Base-by-base conservation (phyloP, 2,113 vertebrate genomes). In the Engraulis encrasicolus region DNA sequence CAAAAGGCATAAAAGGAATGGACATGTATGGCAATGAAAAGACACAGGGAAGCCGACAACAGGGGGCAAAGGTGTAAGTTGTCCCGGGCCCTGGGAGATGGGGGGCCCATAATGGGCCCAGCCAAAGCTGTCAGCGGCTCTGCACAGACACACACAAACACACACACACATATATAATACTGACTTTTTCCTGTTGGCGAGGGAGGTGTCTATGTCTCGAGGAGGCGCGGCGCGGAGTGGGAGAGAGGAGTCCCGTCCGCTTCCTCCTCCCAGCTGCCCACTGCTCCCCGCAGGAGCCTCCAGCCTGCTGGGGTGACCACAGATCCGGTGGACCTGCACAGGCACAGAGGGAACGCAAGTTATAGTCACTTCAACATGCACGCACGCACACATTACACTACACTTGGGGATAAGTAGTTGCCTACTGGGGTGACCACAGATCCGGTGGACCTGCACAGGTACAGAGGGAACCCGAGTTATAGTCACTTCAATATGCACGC, bases 181-280 rank as follows among this genome's bases (percentile, higher is more conserved):
- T 94, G 94, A 97, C 97, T 93, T 96, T 93, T 95, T 96, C 92
- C 92, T 95, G 91, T 52, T 92, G 89, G 92, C 1, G 0, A 98
- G 93, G 0, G 92, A 92, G 87, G 94, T 96, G 87, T 94, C 94
- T 4, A 78, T 82, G 7, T 86, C 89, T 90, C 90, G 94, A 71
- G 86, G 94, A 71, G 86, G 2, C 0, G 87, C 80, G 27, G 90
- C 91, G 91, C 95, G 95, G 58, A 95, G 82, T 19, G 88, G 90
- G 84, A 92, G 88, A n/a, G n/a, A n/a, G 80, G 91, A 93, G 86
- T 94, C 93, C 90, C 88, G 95, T n/a, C n/a, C n/a, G 81, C 78
- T 93, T 49, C 87, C 85, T 85, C 93, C 86, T 84, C 93, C 91
- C 80, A 92, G 92, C 89, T 92, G 91, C 78, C 86, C 87, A 82